Conservation (phyloP, 1,140 invertebrate genomes). For the Drosophila murphyi region DNA sequence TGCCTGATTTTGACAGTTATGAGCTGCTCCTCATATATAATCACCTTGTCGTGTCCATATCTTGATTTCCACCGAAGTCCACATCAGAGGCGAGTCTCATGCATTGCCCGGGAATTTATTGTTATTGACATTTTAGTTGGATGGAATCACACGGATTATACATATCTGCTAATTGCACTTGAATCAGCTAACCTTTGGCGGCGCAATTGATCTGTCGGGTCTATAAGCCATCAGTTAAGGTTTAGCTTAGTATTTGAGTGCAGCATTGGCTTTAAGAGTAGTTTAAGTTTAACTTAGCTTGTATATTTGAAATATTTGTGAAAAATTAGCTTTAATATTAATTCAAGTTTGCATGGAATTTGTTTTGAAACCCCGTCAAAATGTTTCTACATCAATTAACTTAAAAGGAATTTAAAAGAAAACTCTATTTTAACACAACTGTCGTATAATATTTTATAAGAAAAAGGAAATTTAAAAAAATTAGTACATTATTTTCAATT, state of each 20-base stretch:
- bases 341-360: too few relatives aligned
- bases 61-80: slow-evolving; percentile 52
- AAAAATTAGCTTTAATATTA: too few relatives aligned
- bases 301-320: too few relatives aligned
- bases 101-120: slow-evolving; percentile 71
- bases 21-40: slow-evolving; percentile 61
- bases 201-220: slow-evolving; percentile 41
- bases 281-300: background rate
- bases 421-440: too few relatives aligned
- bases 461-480: too few relatives aligned
- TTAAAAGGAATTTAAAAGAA: too few relatives aligned
- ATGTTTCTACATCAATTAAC: too few relatives aligned
- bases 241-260: background rate
- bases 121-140: slow-evolving; percentile 80
- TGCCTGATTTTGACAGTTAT: slow-evolving; percentile 71
- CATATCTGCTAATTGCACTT: slow-evolving; percentile 68
- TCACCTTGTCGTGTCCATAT: slow-evolving; percentile 46
- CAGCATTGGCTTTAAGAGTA: background rate
- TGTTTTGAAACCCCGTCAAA: too few relatives aligned
- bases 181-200: slow-evolving; percentile 36
- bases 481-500: too few relatives aligned
- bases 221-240: slow-evolving; percentile 20
- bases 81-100: background rate
- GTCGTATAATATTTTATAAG: too few relatives aligned
- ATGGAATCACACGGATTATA: slow-evolving; percentile 76